Base-by-base conservation (phyloP, 2,113 vertebrate genomes). In the Aspidoscelis tigris region DNA sequence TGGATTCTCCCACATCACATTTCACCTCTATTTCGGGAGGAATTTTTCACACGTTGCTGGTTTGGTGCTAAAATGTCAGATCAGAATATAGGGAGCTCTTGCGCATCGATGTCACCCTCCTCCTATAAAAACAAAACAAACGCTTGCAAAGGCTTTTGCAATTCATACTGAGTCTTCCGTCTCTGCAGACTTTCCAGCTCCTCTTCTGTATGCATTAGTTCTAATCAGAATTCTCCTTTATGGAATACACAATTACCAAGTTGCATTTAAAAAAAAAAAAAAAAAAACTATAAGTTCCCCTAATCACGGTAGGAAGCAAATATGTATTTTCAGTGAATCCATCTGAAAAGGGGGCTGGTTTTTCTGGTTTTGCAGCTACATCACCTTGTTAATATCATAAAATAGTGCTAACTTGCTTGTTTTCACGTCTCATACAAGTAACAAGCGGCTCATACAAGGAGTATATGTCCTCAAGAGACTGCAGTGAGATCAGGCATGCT, bases 1-100 rank as follows among this genome's bases (percentile, higher is more conserved):
- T 24, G 69, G 20, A 43, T 73, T 73, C 21, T 65, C 20, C 55
- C 26, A 41, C 55, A 65, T 41, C 69, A 79, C 41, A 65, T 26
- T 26, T 47, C 83, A 64, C 39, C 69, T 61, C 53, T 84, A 64
- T 72, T 53, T 84, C 79, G 79, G 64, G 83, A 79, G 12, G 55
- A 72, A 73, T 73, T 84, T 20, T 65, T 79, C 55, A 65, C 69
- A 82, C 33, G 47, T 20, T 74, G 73, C 69, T 4, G 1, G 22
- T 73, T 79, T 39, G 39, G 69, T 79, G 68, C 11, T 64, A 72
- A 83, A 84, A 58, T 53, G 70, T n/a, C 58, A 33, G 43, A 78
- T 73, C 43, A 50, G 83, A 73, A 65, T 24, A 33, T 61, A 70
- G 22, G 33, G n/a, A 24, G 33, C 8, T 58, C 14, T 55, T 26